Base-by-base conservation (phyloP, 2,888 invertebrate species). In the Volucella bombylans region DNA sequence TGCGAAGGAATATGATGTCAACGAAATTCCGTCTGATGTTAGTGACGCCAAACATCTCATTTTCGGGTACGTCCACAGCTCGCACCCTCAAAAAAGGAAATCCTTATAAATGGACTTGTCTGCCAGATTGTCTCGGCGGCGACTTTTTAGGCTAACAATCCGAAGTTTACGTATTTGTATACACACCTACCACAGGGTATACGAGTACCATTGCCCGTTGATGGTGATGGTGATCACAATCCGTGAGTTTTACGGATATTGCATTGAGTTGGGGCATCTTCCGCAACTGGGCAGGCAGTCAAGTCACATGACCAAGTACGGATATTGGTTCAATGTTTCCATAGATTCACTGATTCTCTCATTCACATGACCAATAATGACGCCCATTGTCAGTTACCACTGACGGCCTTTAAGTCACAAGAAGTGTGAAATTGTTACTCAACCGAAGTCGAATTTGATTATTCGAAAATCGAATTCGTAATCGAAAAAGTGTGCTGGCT, bases 91-190 rank as follows among this genome's bases (percentile, higher is more conserved):
- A 52, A 57, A 59, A 76, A 50, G 67, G 38, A 45, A 68, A 76
- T 68, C 61, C 61, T 68, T 76, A 68, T 61, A 77, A 77, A 77
- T 69, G 77, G 62, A 61, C 47, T 14, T 68, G 69, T 77, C 77
- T 77, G 77, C 77, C 68, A 15, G 68, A 47, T 57, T 62, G 77
- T 77, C 77, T 77, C 69, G 68, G 47, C 52, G 57, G 15, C 43
- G 9, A 38, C 64, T 57, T 57, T 78, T 78, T 55, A 6, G 77
- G 61, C 23, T 39, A 41, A 61, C 18, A 41, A 61, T 11, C 57
- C 4, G 8, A n/a, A 39, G 9, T 31, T 31, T 61, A 49, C 15
- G 11, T 39, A 15, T 15, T 12, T 31, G 6, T 31, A 6, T 8
- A 12, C 43, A 38, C 45, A 55, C 11, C 31, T 14, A 14, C 31